These are phyloP conservation scores for Silurus asotus DNA, from an alignment of 2,113 vertebrate genomes.

Conservation along the genomic window DNA sequence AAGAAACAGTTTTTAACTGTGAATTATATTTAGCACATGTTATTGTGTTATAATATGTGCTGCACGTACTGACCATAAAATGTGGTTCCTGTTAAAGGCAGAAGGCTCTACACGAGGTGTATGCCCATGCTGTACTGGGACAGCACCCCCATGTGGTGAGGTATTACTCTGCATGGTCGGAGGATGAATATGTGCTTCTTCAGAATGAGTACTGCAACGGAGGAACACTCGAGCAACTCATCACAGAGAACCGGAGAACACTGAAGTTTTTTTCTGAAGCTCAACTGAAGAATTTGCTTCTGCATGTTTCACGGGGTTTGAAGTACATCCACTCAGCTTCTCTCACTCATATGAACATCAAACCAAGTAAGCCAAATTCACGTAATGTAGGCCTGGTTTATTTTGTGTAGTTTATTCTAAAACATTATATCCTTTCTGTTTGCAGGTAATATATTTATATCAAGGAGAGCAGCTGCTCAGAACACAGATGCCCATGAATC, in stretches of 20 bases:
- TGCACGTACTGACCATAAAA: background rate
- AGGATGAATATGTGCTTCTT: constrained; percentile 98
- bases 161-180: constrained; percentile 96
- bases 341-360: constrained; percentile 98
- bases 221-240: constrained; percentile 90
- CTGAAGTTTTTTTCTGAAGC: constrained; percentile 83
- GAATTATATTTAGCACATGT: background rate
- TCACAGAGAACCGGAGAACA: constrained; percentile 85
- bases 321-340: constrained; percentile 94
- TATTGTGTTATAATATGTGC: background rate
- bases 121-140: constrained; percentile 94
- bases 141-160: constrained; percentile 95
- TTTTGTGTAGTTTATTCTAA: background rate
- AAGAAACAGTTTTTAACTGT: background rate
- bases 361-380: constrained; percentile 82
- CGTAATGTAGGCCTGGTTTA: background rate
- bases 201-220: constrained; percentile 98
- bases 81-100: constrained; percentile 72
- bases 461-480: constrained; percentile 76
- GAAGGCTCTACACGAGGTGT: constrained; percentile 92
- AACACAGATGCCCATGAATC: constrained; percentile 82
- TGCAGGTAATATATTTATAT: constrained; percentile 96
- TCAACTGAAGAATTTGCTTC: constrained; percentile 88
- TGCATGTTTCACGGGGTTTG: constrained; percentile 89
- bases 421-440: background rate